phyloP scores from a whole-genome alignment of 2,888 invertebrate genomes.

The Lycophotia porphyrea region DNA sequence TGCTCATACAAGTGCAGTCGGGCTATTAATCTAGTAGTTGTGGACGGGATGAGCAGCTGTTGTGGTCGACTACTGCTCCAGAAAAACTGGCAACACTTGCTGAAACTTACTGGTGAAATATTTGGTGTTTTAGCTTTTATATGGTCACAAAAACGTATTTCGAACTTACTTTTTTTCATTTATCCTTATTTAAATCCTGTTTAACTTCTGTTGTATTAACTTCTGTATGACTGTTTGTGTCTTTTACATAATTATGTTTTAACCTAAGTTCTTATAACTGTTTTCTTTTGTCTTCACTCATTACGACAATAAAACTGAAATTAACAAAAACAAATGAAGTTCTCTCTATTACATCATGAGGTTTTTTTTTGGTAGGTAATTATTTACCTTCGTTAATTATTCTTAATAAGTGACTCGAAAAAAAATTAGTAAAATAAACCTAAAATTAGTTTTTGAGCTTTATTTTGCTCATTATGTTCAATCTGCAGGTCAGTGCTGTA shows the following conservation, averaged over 20 bases:
- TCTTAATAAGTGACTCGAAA: background rate
- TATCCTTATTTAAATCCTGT: too few relatives aligned
- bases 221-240: background rate
- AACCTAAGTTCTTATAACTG: background rate
- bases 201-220: too few relatives aligned
- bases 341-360: background rate
- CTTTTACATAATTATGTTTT: background rate
- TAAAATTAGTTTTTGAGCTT: background rate
- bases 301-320: background rate
- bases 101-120: constrained; percentile 12
- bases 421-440: background rate
- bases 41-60: constrained; percentile 42
- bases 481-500: background rate
- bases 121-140: background rate
- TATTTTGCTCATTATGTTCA: background rate
- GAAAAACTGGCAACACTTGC: constrained; percentile 54
- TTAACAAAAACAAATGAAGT: background rate
- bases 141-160: background rate
- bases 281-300: background rate
- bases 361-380: background rate
- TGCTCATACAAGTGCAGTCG: constrained; percentile 34
- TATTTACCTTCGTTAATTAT: background rate
- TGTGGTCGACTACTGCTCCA: constrained; percentile 39
- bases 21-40: constrained; percentile 49
- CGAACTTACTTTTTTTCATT: background rate